Conservation (phyloP, 2,113 vertebrate genomes). For the Pristiophorus japonicus region DNA sequence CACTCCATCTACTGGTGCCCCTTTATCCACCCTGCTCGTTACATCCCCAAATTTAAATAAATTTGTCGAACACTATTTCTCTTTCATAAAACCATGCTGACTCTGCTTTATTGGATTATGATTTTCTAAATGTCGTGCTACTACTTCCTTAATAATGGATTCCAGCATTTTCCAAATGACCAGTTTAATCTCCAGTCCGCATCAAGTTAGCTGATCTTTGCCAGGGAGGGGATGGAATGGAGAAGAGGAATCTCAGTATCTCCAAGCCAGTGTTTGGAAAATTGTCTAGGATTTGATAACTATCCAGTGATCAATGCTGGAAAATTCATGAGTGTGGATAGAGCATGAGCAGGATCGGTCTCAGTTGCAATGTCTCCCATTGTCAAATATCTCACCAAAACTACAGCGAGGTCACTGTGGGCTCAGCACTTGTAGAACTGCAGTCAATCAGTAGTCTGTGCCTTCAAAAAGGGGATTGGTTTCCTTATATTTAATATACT, state of each 20-base stretch:
- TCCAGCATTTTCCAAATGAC: too few relatives aligned
- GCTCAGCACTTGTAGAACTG: background rate
- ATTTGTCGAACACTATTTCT: too few relatives aligned
- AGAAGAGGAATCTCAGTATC: background rate
- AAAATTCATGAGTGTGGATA: background rate
- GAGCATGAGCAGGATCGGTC: background rate
- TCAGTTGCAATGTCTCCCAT: background rate
- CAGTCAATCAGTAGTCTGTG: background rate
- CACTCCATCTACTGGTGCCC: too few relatives aligned
- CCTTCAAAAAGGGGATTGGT: background rate
- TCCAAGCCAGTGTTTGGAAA: background rate
- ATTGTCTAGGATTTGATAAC: background rate
- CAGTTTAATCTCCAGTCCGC: background rate
- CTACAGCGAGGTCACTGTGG: background rate
- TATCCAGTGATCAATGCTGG: background rate
- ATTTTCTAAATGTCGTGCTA: too few relatives aligned
- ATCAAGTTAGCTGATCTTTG: background rate
- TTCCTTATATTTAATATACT: too few relatives aligned
- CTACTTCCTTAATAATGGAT: too few relatives aligned
- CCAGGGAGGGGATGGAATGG: background rate
- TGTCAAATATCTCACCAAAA: background rate
- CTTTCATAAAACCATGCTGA: too few relatives aligned
- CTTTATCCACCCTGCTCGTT: too few relatives aligned
- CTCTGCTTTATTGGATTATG: too few relatives aligned
- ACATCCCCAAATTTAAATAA: too few relatives aligned